Evolutionary conservation across 2,113 vertebrate species (phyloP).

Genomic region (Pelodiscus sinensis): DNA sequence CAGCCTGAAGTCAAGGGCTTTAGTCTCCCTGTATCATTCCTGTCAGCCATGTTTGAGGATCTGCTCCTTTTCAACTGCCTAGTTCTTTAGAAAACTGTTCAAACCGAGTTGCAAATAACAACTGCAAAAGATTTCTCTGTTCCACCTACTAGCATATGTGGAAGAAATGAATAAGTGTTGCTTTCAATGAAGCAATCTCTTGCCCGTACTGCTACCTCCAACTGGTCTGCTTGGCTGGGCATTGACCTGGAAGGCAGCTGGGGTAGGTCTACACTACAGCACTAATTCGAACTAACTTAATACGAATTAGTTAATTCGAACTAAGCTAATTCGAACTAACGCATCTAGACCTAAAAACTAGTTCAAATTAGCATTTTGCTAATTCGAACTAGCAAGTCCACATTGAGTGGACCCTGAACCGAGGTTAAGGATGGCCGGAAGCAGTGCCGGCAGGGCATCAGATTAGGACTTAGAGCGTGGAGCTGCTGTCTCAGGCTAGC

Average conservation of each 20-base stretch:
- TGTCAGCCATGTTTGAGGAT: neutral
- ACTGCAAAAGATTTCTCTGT: neutral
- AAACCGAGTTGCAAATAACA: neutral
- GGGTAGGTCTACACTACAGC: too few relatives aligned
- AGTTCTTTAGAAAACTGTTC: neutral
- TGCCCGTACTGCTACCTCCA: neutral
- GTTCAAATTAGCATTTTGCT: too few relatives aligned
- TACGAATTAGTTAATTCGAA: too few relatives aligned
- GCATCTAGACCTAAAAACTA: too few relatives aligned
- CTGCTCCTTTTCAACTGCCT: neutral
- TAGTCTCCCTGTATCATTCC: neutral
- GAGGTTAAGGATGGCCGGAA: too few relatives aligned
- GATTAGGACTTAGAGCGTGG: too few relatives aligned
- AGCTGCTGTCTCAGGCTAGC: too few relatives aligned
- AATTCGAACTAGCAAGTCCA: too few relatives aligned
- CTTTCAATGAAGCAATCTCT: neutral
- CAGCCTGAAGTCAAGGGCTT: neutral
- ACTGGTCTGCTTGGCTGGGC: neutral
- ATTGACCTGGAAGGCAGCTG: conserved; percentile 39
- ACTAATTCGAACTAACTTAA: too few relatives aligned
- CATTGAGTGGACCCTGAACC: too few relatives aligned
- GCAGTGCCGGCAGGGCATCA: too few relatives aligned
- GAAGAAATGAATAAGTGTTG: neutral
- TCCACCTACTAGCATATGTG: neutral
- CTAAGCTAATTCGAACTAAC: too few relatives aligned